Evolutionary conservation across 1,140 invertebrate genomes (phyloP).

Genomic region (Bombus turneri): DNA sequence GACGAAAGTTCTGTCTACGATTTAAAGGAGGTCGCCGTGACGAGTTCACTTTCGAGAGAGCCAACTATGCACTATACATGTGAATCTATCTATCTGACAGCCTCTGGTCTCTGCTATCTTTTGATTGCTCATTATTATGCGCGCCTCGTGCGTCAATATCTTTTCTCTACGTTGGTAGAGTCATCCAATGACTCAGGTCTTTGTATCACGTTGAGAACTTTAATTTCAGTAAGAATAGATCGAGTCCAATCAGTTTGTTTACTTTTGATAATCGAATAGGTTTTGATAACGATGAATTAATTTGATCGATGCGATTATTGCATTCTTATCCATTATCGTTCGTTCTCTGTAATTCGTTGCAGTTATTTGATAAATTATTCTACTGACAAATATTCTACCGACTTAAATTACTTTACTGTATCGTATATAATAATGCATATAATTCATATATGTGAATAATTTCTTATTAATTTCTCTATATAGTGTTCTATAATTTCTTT

Average conservation of each 20-base stretch:
- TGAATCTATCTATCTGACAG: not conserved
- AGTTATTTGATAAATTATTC: too few relatives aligned
- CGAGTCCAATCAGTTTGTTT: not conserved
- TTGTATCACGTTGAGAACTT: slow-evolving; percentile 17
- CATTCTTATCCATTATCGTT: not conserved
- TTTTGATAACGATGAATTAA: not conserved
- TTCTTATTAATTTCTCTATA: too few relatives aligned
- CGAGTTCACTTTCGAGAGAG: slow-evolving; percentile 64
- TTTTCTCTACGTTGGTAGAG: slow-evolving; percentile 32
- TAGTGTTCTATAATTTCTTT: too few relatives aligned
- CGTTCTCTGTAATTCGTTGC: not conserved
- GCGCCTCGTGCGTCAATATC: slow-evolving; percentile 41
- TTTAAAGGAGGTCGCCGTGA: slow-evolving; percentile 59
- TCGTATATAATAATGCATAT: too few relatives aligned
- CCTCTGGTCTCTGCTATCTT: slow-evolving; percentile 1
- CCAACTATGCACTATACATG: not conserved
- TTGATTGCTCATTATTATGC: slow-evolving; percentile 53
- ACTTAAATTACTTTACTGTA: too few relatives aligned
- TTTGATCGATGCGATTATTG: not conserved
- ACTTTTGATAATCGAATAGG: not conserved
- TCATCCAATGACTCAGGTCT: slow-evolving; percentile 41
- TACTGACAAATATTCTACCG: too few relatives aligned
- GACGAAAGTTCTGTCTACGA: slow-evolving; percentile 58
- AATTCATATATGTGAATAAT: too few relatives aligned
- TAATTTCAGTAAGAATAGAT: slow-evolving; percentile 2